Conservation (phyloP, 1,140 invertebrate genomes). For the Drosophila paulistorum region DNA sequence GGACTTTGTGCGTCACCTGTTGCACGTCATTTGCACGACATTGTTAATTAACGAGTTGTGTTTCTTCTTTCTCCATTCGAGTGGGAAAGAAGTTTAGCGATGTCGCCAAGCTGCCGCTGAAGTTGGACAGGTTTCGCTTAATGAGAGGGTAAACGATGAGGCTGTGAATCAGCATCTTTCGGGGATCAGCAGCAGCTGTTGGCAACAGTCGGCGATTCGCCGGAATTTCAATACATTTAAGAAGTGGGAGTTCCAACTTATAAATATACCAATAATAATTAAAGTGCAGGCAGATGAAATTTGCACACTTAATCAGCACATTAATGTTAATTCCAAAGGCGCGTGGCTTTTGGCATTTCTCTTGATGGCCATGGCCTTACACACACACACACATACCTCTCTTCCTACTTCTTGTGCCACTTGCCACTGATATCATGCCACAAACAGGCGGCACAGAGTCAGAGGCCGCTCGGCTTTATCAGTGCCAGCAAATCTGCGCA, state of each 20-base stretch:
- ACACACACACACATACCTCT: not conserved
- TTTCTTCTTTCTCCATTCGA: not conserved
- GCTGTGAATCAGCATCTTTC: conserved; percentile 54
- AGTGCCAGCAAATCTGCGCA: conserved; percentile 59
- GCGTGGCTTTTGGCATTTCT: conserved; percentile 71
- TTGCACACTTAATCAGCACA: conserved; percentile 60
- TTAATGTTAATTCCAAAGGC: conserved; percentile 69
- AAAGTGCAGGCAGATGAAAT: conserved; percentile 42
- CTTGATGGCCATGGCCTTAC: conserved; percentile 32
- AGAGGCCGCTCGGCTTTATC: conserved; percentile 46
- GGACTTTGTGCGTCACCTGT: conserved; percentile 10
- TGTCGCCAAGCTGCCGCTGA: conserved; percentile 43
- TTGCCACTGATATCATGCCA: conserved; percentile 32
- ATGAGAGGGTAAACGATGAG: conserved; percentile 8
- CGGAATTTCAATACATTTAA: not conserved
- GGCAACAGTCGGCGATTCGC: conserved; percentile 12
- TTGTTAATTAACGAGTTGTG: conserved; percentile 57
- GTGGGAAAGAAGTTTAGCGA: conserved; percentile 10
- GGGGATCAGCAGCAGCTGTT: not conserved
- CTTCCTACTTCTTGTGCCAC: conserved; percentile 8
- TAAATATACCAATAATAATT: conserved; percentile 9
- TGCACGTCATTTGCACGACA: conserved; percentile 48
- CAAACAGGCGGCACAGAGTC: conserved; percentile 11
- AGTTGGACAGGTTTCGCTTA: conserved; percentile 21
- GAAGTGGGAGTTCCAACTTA: conserved; percentile 24